A percentile compares a stretch with the other conserved stretches of the same genome.
These are phyloP conservation scores for Synodontis membranacea DNA, from an alignment of 2,113 vertebrate genomes.

Conservation along the genomic window DNA sequence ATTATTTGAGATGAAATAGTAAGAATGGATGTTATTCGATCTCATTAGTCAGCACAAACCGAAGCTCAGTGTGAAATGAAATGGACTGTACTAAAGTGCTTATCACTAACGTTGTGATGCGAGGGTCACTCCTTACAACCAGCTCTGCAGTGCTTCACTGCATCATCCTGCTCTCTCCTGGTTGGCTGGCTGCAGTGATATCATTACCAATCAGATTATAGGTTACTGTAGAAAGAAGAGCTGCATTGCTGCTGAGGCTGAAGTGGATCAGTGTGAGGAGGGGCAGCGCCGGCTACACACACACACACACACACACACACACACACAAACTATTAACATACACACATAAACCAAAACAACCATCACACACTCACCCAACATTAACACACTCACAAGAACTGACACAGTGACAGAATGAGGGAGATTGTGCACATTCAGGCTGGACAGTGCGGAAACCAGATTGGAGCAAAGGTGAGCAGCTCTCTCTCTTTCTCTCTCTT, in stretches of 20 bases:
- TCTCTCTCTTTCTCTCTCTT: not conserved
- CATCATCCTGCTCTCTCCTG: slow-evolving; percentile 64
- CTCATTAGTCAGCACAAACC: too few species aligned
- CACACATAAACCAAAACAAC: not conserved
- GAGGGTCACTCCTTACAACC: not conserved
- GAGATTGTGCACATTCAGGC: slow-evolving; percentile 98
- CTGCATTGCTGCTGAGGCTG: slow-evolving; percentile 28
- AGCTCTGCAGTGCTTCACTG: slow-evolving; percentile 65
- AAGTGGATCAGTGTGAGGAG: not conserved
- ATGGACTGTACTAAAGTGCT: not conserved
- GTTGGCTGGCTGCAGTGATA: slow-evolving; percentile 67
- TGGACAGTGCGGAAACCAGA: slow-evolving; percentile 97
- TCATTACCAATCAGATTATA: slow-evolving; percentile 40
- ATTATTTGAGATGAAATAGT: not conserved
- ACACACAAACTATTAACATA: not conserved
- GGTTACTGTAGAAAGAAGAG: not conserved
- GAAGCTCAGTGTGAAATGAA: not conserved
- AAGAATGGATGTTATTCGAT: too few species aligned
- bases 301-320: not conserved
- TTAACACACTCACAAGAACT: not conserved
- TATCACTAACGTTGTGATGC: not conserved
- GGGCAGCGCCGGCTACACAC: slow-evolving; percentile 1
- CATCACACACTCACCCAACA: not conserved
- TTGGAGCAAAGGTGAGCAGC: slow-evolving; percentile 86
- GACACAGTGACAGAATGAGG: slow-evolving; percentile 78